phyloP scores from a whole-genome alignment of 2,113 vertebrate genomes.

The Anser cygnoides region DNA sequence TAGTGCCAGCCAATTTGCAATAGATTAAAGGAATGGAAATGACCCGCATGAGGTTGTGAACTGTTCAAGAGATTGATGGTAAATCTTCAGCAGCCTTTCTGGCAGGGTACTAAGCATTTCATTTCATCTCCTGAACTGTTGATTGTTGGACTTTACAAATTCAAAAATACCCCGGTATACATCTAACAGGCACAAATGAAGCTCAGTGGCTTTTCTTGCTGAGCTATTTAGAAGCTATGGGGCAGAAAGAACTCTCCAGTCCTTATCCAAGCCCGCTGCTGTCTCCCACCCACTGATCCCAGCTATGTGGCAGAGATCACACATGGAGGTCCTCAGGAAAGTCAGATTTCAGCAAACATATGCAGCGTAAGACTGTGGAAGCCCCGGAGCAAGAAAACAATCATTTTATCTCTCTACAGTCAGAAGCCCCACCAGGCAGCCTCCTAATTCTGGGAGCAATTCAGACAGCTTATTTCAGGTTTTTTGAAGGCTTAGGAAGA shows the following conservation, averaged over 20 bases:
- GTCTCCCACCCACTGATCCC: not conserved
- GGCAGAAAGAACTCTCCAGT: not conserved
- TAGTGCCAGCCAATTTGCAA: not conserved
- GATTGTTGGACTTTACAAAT: not conserved
- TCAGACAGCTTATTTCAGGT: not conserved
- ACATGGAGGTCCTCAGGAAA: rapidly evolving
- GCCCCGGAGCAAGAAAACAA: not conserved
- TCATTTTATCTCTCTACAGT: not conserved
- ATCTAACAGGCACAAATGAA: not conserved
- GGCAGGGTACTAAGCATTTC: not conserved
- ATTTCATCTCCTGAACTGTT: not conserved
- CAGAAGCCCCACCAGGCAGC: not conserved
- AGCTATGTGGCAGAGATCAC: not conserved
- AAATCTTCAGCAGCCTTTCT: not conserved
- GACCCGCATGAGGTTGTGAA: rapidly evolving
- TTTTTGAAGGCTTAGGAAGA: not conserved
- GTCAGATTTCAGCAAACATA: not conserved
- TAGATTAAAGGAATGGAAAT: not conserved
- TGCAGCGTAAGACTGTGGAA: not conserved
- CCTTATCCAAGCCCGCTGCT: not conserved
- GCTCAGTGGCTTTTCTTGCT: not conserved
- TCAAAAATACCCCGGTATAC: not conserved
- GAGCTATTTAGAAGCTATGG: not conserved
- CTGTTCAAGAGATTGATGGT: not conserved
- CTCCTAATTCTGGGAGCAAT: too few relatives aligned